A percentile compares a stretch with the other conserved stretches of the same genome.
These are phyloP conservation scores for Limnothrissa miodon DNA, from an alignment of 2,113 vertebrate species.

Conservation along the genomic window DNA sequence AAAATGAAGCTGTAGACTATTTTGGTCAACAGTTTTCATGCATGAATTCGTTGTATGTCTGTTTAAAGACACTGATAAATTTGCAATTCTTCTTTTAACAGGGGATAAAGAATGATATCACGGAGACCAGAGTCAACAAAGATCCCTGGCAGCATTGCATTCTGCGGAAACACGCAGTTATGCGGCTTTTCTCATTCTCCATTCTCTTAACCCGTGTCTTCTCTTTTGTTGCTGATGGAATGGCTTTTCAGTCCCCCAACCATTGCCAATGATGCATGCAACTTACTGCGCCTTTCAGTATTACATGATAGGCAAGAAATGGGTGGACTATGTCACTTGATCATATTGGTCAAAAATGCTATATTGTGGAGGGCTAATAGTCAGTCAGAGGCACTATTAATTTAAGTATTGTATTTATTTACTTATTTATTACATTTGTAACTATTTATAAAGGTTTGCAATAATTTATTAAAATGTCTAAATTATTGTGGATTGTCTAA, in stretches of 20 bases:
- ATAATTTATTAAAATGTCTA: slow-evolving; percentile 36
- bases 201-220: slow-evolving; percentile 52
- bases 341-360: slow-evolving; percentile 57
- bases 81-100: slow-evolving; percentile 12
- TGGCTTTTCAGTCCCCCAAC: not conserved
- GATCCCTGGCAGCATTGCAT: not conserved
- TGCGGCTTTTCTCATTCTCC: slow-evolving; percentile 54
- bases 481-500: slow-evolving; percentile 13
- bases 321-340: slow-evolving; percentile 33
- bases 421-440: slow-evolving; percentile 46
- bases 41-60: too few species aligned
- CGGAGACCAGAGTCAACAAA: fast-evolving
- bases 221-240: not conserved
- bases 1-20: too few species aligned
- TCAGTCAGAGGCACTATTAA: slow-evolving; percentile 17
- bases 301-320: not conserved
- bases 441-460: slow-evolving; percentile 45
- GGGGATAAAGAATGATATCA: not conserved
- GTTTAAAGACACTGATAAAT: not conserved
- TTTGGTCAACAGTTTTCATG: too few species aligned
- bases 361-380: not conserved
- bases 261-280: not conserved
- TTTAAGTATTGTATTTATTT: slow-evolving; percentile 64
- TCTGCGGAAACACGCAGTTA: slow-evolving; percentile 48
- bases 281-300: not conserved